phyloP scores from a whole-genome alignment of 2,888 invertebrate species.

The Mesochorus sp. region DNA sequence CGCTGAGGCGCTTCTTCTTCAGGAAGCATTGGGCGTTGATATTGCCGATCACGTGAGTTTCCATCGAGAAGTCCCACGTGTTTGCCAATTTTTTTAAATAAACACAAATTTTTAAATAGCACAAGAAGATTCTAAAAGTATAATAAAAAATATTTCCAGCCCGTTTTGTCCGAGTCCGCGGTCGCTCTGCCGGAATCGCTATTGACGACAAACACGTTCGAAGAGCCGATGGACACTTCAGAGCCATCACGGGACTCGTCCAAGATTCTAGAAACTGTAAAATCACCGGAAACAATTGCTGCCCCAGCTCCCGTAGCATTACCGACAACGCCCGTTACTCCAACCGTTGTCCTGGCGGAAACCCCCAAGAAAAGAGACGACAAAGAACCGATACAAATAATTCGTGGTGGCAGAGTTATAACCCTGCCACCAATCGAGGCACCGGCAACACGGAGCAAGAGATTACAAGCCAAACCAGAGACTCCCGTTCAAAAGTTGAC shows the following conservation, averaged over 20 bases:
- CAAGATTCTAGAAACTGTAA: conserved; percentile 29
- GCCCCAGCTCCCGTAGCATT: conserved; percentile 57
- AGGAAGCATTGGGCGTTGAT: conserved; percentile 78
- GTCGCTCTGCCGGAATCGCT: conserved; percentile 66
- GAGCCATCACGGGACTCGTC: conserved; percentile 33
- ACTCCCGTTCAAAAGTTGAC: conserved; percentile 55
- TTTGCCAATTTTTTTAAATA: background rate
- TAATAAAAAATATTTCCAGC: conserved; percentile 61
- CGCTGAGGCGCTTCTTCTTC: conserved; percentile 78
- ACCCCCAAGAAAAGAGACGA: conserved; percentile 77
- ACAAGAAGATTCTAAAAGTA: background rate
- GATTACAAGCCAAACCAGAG: conserved; percentile 80
- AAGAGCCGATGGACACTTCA: conserved; percentile 36
- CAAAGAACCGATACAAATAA: conserved; percentile 88
- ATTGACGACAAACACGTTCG: conserved; percentile 58
- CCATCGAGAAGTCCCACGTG: background rate
- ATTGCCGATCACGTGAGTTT: conserved; percentile 72
- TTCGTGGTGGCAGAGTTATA: conserved; percentile 90
- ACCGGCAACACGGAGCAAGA: conserved; percentile 90
- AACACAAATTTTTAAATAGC: background rate
- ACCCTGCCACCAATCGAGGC: conserved; percentile 92
- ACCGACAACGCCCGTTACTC: conserved; percentile 23
- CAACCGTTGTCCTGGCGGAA: conserved; percentile 68
- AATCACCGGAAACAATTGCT: conserved; percentile 44
- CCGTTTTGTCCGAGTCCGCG: conserved; percentile 68